Conservation (phyloP, 2,797 vertebrate species). For the Saxicola maurus region DNA sequence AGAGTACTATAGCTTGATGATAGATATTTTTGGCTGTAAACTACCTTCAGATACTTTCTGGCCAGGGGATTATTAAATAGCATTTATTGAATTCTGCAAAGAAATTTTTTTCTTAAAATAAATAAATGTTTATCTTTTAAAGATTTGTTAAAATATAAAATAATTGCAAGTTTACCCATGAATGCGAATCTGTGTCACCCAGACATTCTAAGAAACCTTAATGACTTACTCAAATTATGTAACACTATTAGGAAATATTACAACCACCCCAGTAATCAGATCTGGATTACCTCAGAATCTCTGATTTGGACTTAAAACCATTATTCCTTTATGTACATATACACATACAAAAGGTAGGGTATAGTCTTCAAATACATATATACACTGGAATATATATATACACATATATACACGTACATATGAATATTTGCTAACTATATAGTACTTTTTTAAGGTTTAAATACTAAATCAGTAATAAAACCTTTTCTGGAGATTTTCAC, state of each 20-base stretch:
- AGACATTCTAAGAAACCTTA: neutral
- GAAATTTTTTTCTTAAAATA: neutral
- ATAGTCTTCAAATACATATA: neutral
- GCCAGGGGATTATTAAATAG: neutral
- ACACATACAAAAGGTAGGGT: neutral
- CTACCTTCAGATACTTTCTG: neutral
- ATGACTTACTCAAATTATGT: neutral
- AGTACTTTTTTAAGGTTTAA: neutral
- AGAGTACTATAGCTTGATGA: neutral
- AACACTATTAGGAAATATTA: neutral
- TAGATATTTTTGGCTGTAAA: neutral
- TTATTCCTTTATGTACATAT: neutral
- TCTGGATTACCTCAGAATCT: neutral
- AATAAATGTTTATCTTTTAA: neutral
- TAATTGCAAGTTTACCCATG: neutral
- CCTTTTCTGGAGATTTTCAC: neutral
- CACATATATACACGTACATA: neutral
- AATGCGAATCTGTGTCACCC: conserved; percentile 2
- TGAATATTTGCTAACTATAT: neutral
- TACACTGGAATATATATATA: no score
- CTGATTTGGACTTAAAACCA: neutral
- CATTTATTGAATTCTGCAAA: neutral
- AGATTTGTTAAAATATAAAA: conserved; percentile 4
- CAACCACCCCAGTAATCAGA: neutral
- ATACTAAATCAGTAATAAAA: neutral